phyloP scores from a whole-genome alignment of 2,113 vertebrate species.

The Cnemophilus loriae region DNA sequence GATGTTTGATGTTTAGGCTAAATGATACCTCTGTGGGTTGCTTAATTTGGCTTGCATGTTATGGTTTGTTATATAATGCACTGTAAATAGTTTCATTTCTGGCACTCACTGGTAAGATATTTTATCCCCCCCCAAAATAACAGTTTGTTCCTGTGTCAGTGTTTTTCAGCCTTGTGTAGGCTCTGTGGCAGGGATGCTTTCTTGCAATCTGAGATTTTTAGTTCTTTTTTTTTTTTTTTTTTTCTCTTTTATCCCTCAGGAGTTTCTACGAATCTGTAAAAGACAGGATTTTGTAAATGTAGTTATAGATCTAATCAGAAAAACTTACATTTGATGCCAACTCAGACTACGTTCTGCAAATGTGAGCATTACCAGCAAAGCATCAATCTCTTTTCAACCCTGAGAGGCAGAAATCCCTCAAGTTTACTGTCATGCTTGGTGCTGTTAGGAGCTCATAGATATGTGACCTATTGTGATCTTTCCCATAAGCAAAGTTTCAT shows the following conservation, averaged over 20 bases:
- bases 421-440: neutral
- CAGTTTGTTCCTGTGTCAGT: neutral
- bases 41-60: neutral
- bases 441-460: neutral
- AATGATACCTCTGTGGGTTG: neutral
- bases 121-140: neutral
- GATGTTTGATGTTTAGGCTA: neutral
- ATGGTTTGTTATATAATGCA: neutral
- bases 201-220: neutral
- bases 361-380: neutral
- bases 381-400: neutral
- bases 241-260: neutral
- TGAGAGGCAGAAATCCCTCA: neutral
- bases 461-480: neutral
- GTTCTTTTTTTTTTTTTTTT: neutral
- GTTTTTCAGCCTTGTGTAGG: neutral
- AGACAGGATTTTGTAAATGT: neutral
- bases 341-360: rapidly evolving
- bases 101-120: neutral
- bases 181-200: neutral
- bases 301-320: neutral
- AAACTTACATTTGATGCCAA: neutral
- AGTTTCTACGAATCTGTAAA: neutral
- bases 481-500: neutral
- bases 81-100: neutral